Evolutionary conservation across 2,888 invertebrate species (phyloP), one percentile per base, ranked within the genome.

Genomic region (Gandaritis pyraliata): DNA sequence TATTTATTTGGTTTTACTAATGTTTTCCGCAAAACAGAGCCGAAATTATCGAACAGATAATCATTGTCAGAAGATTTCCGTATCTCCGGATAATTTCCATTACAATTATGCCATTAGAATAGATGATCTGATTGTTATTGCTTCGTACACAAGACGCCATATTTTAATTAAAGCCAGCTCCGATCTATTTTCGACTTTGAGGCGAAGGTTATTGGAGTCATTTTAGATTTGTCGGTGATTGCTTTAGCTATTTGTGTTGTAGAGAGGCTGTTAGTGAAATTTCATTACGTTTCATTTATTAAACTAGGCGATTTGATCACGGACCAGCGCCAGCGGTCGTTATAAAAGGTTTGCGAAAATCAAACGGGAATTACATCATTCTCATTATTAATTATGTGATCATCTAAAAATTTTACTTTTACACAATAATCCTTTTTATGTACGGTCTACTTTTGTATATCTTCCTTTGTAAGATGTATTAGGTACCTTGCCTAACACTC

Each of bases 201-300:
- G 36, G 45, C 5, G 39, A 13, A 16, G n/a, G 58, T 48, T n/a
- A 49, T 73, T 71, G 51, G 64, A 41, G n/a, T 56, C 45, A 61
- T 51, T 69, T 68, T 71, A 48, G 51, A 39, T 16, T 69, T 53
- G 16, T 41, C 51, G 11, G 29, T 51, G 54, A 38, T 53, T 56
- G 49, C 65, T 65, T 70, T 75, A 69, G 61, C 53, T 71, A 66
- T 78, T 78, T 55, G 69, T 55, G 46, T 59, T 45, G 23, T 52
- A 58, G 65, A 69, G 66, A 59, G 65, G 64, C 69, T 72, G 75
- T 75, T 74, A 69, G 76, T 77, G 76, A 78, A 79, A 77, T 77
- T 77, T 77, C 75, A 77, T 80, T 78, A 77, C 75, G 71, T 74
- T 75, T 74, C 72, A 72, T 74, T 69, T 72, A 75, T 78, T 74